Evolutionary conservation across 1,140 invertebrate species (phyloP).

Genomic region (Copidosoma floridanum): DNA sequence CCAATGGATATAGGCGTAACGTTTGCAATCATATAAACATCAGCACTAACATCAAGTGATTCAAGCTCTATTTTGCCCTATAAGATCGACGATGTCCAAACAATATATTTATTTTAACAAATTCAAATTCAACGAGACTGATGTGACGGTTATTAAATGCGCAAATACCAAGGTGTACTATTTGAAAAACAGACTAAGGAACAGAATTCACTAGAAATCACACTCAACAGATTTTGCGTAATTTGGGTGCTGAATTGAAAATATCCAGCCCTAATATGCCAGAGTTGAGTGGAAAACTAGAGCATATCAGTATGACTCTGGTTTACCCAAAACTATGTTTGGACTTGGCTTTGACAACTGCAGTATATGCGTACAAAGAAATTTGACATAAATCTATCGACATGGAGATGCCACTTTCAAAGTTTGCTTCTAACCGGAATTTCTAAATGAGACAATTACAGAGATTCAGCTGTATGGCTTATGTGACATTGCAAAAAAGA

Average conservation of each 20-base stretch:
- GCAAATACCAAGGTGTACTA: neutral
- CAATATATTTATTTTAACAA: no score
- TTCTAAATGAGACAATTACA: constrained; percentile 3
- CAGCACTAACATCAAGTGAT: no score
- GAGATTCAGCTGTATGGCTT: constrained; percentile 11
- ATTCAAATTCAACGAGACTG: no score
- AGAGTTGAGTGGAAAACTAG: neutral
- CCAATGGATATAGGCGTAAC: no score
- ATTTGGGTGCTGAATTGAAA: neutral
- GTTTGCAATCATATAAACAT: no score
- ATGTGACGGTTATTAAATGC: no score
- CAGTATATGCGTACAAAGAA: neutral
- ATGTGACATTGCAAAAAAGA: neutral
- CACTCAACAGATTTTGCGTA: neutral
- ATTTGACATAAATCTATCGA: neutral
- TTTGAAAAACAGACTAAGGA: neutral
- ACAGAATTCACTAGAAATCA: constrained; percentile 1
- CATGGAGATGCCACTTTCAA: neutral
- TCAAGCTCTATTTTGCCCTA: no score
- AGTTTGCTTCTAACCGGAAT: neutral
- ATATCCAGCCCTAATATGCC: neutral
- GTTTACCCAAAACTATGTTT: neutral
- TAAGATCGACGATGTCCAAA: no score
- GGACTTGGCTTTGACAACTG: neutral
- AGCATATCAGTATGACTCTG: neutral